A percentile compares a stretch with the other conserved stretches of the same genome.
phyloP scores from a whole-genome alignment of 2,797 vertebrate species.

The Propithecus deckenii region DNA sequence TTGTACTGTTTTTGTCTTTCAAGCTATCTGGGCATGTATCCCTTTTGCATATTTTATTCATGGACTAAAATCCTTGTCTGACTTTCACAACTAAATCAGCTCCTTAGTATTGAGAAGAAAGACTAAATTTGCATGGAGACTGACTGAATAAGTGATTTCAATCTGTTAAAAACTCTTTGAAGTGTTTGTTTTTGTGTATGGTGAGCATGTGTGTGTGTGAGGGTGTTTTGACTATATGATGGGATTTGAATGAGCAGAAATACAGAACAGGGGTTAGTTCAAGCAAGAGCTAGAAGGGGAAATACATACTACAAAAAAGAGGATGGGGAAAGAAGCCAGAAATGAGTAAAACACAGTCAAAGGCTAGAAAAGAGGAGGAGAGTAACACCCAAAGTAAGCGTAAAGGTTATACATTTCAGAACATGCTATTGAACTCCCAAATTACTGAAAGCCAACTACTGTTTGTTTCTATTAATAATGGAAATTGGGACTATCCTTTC shows the following conservation, averaged over 20 bases:
- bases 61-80: background rate
- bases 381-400: background rate
- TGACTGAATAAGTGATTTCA: background rate
- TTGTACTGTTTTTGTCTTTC: background rate
- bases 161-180: background rate
- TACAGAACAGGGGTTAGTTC: background rate
- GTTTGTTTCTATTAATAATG: background rate
- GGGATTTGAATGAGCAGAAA: background rate
- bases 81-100: background rate
- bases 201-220: background rate
- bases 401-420: background rate
- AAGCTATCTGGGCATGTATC: background rate
- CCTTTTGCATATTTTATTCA: slow-evolving; percentile 16
- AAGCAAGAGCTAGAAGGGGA: background rate
- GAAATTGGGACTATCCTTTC: background rate
- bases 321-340: background rate
- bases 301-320: background rate
- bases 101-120: slow-evolving; percentile 3
- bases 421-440: background rate
- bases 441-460: background rate
- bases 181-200: background rate
- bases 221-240: background rate
- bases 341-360: background rate
- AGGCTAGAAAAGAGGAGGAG: background rate
- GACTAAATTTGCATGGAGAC: background rate